Conservation (phyloP, 2,888 invertebrate species). For the Lottia gigantea region DNA sequence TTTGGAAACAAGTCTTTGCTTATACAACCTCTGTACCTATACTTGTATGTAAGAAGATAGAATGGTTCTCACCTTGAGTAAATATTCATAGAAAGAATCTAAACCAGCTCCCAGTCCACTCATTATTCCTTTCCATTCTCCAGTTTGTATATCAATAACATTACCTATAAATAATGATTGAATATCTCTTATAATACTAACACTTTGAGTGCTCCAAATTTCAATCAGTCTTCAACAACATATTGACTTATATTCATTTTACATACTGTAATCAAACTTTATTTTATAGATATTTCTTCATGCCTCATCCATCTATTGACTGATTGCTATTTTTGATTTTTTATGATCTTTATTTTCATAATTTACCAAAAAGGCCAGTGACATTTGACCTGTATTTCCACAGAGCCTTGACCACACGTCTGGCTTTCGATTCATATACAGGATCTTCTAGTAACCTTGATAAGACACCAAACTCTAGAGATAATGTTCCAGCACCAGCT, state of each 20-base stretch:
- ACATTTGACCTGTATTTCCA: conserved; percentile 72
- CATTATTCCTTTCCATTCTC: conserved; percentile 73
- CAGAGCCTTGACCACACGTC: conserved; percentile 71
- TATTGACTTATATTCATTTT: no score
- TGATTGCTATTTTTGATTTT: background rate
- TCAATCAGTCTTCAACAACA: no score
- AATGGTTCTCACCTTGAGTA: conserved; percentile 70
- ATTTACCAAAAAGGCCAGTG: conserved; percentile 73
- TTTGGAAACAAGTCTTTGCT: no score
- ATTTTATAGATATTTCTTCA: no score
- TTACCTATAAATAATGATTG: conserved; percentile 70
- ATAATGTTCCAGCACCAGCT: conserved; percentile 75
- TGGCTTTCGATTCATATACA: conserved; percentile 73
- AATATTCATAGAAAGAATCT: conserved; percentile 76
- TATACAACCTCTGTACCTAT: no score
- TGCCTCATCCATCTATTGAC: no score
- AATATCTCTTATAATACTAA: background rate
- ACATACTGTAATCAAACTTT: no score
- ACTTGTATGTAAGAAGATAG: no score
- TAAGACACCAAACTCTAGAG: conserved; percentile 75
- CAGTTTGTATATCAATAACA: conserved; percentile 75
- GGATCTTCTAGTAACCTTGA: conserved; percentile 74
- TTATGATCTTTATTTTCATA: background rate
- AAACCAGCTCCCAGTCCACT: conserved; percentile 75
- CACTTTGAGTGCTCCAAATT: no score